phyloP scores from a whole-genome alignment of 2,888 invertebrate species.

The Agrochola lychnidis region DNA sequence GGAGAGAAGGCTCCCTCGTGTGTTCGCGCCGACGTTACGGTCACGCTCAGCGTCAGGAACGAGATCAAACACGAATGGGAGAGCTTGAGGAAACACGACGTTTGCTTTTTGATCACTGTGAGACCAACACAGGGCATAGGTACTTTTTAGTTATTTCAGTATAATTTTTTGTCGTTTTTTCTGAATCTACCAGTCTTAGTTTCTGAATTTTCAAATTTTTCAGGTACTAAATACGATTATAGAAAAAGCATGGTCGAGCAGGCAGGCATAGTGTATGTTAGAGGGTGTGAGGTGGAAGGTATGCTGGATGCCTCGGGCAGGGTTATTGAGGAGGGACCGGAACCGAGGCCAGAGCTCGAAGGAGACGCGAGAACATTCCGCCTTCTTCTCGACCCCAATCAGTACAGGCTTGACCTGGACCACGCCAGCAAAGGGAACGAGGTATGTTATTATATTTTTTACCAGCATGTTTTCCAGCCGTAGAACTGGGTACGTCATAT shows the following conservation, averaged over 20 bases:
- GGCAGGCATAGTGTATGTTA: slow-evolving; percentile 97
- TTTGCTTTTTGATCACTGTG: slow-evolving; percentile 98
- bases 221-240: slow-evolving; percentile 95
- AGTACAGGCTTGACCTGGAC: slow-evolving; percentile 98
- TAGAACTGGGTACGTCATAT: neutral
- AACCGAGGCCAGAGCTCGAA: slow-evolving; percentile 95
- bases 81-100: slow-evolving; percentile 98
- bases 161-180: neutral
- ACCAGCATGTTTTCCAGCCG: neutral
- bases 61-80: slow-evolving; percentile 99
- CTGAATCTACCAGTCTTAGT: neutral
- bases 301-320: slow-evolving; percentile 98
- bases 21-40: slow-evolving; percentile 98
- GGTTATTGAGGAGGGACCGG: slow-evolving; percentile 98
- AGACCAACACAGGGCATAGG: slow-evolving; percentile 96
- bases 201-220: neutral
- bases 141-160: slow-evolving; percentile 70
- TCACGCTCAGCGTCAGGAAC: slow-evolving; percentile 96
- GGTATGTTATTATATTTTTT: slow-evolving; percentile 81
- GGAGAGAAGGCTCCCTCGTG: slow-evolving; percentile 98
- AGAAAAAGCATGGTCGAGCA: slow-evolving; percentile 97
- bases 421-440: slow-evolving; percentile 94
- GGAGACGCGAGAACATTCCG: slow-evolving; percentile 98
- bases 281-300: slow-evolving; percentile 99
- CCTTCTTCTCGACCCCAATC: slow-evolving; percentile 98